Evolutionary conservation across 2,797 vertebrate species (phyloP).

Genomic region (Intellagama lesueurii): DNA sequence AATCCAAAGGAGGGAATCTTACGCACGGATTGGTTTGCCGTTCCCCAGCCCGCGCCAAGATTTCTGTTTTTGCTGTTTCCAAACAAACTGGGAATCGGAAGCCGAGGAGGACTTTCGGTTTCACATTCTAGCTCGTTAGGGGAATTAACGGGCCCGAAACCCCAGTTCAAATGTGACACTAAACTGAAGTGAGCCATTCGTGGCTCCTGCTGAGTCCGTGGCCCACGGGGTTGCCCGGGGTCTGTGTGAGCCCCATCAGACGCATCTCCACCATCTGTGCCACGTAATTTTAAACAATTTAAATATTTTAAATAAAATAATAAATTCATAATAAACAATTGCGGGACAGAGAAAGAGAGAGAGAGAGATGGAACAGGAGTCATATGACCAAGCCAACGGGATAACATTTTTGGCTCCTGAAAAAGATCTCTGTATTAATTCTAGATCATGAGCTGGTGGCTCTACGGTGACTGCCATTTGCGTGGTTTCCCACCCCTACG

Average conservation of each 20-base stretch:
- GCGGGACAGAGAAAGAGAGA: no score
- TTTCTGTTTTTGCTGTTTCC: neutral
- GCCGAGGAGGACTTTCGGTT: neutral
- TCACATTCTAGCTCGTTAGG: neutral
- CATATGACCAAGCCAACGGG: no score
- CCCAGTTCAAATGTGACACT: neutral
- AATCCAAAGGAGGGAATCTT: neutral
- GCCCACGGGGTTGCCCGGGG: no score
- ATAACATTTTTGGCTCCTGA: neutral
- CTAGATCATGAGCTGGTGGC: neutral
- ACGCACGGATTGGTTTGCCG: neutral
- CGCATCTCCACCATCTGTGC: no score
- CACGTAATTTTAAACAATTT: no score
- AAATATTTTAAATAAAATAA: no score
- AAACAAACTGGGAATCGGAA: neutral
- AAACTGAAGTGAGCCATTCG: neutral
- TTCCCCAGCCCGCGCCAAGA: no score
- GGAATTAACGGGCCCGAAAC: neutral
- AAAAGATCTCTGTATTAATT: neutral
- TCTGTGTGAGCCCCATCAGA: no score
- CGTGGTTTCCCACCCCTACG: no score
- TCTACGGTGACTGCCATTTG: neutral
- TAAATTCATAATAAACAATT: no score
- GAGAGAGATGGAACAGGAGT: no score
- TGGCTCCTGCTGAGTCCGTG: no score